A percentile compares a stretch with the other conserved stretches of the same genome.
phyloP scores from a whole-genome alignment of 2,797 vertebrate species.

The Malacoctenus gilli region DNA sequence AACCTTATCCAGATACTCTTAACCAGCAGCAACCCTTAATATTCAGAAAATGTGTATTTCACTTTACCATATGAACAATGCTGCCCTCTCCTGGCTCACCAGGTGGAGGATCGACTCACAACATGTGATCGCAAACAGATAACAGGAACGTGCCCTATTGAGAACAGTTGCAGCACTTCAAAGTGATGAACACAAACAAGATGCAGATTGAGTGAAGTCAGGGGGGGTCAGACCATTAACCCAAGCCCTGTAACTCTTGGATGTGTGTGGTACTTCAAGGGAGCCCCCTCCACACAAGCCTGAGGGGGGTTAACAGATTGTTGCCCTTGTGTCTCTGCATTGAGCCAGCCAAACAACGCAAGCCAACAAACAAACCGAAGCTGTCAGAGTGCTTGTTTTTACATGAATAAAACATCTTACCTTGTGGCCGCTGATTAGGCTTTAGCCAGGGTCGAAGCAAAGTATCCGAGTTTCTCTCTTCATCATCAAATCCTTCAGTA shows the following conservation, averaged over 20 bases:
- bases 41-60: constrained; percentile 2
- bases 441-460: constrained; percentile 60
- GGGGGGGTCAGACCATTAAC: too few species aligned
- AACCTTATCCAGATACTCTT: constrained; percentile 4
- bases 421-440: constrained; percentile 29
- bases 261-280: too few species aligned
- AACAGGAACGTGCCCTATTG: too few species aligned
- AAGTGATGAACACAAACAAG: neutral
- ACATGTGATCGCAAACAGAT: neutral
- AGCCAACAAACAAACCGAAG: too few species aligned
- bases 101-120: constrained; percentile 5
- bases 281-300: too few species aligned
- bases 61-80: constrained; percentile 36
- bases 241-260: too few species aligned
- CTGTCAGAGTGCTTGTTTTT: too few species aligned
- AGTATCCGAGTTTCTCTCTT: neutral
- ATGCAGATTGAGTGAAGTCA: too few species aligned
- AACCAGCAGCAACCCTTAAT: neutral
- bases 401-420: constrained; percentile 32
- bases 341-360: neutral
- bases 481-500: constrained; percentile 37
- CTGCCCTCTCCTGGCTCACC: constrained; percentile 63
- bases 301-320: too few species aligned
- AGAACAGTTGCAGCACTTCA: too few species aligned
- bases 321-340: too few species aligned